Conservation (phyloP, 2,888 invertebrate species). For the Mythimna impura region DNA sequence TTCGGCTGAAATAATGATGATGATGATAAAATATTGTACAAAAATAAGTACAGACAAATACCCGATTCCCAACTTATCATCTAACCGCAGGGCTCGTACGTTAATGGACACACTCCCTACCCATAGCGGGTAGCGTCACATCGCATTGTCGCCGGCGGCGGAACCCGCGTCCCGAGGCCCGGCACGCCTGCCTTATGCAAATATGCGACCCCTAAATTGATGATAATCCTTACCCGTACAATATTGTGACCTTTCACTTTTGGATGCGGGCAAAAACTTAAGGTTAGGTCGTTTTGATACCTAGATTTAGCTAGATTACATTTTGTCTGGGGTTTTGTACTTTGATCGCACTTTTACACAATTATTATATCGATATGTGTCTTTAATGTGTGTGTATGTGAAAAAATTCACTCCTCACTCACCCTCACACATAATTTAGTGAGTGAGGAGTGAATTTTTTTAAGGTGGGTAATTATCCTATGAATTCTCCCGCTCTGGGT, state of each 20-base stretch:
- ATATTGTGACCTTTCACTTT: constrained; percentile 65
- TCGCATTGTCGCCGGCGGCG: constrained; percentile 73
- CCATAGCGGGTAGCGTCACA: constrained; percentile 79
- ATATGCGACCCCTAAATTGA: constrained; percentile 83
- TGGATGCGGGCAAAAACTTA: constrained; percentile 39
- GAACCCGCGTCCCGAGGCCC: constrained; percentile 72
- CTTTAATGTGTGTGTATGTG: too few species aligned
- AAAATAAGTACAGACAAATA: too few species aligned
- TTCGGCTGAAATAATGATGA: too few species aligned
- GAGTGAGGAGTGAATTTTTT: too few species aligned
- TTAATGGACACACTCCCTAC: constrained; percentile 68
- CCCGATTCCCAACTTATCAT: too few species aligned
- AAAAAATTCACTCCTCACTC: too few species aligned
- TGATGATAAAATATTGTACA: too few species aligned
- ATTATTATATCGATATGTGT: too few species aligned
- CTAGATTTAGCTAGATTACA: constrained; percentile 29
- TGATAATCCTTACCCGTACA: constrained; percentile 71
- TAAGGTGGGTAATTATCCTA: too few species aligned
- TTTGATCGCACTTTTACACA: background rate
- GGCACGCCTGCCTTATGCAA: constrained; percentile 86
- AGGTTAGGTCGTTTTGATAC: constrained; percentile 9
- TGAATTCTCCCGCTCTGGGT: too few species aligned
- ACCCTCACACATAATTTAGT: too few species aligned
- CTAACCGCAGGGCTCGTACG: constrained; percentile 25
- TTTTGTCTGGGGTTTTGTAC: background rate